Percentiles rank a stretch among this genome's conserved stretches.
phyloP scores from a whole-genome alignment of 2,888 invertebrate species.

The Gibbula magus region DNA sequence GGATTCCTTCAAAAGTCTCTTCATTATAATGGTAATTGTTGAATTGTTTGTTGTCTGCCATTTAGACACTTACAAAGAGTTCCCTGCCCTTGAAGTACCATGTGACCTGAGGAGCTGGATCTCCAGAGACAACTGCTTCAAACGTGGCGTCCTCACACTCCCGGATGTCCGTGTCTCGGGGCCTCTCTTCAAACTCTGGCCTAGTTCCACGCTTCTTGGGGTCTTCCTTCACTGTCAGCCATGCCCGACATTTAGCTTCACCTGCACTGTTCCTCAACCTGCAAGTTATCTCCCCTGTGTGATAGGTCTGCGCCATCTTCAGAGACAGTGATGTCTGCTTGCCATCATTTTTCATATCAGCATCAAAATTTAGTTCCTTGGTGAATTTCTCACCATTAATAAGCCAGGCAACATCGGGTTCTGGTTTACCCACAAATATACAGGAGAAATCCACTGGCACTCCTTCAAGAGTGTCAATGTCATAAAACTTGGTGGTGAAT shows the following conservation, averaged over 20 bases:
- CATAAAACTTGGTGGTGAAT: slow-evolving; percentile 68
- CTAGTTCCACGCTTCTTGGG: slow-evolving; percentile 43
- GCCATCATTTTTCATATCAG: slow-evolving; percentile 26
- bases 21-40: no score
- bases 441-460: slow-evolving; percentile 67
- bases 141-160: slow-evolving; percentile 66
- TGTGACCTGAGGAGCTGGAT: slow-evolving; percentile 70
- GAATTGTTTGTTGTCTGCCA: no score
- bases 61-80: slow-evolving; percentile 41
- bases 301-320: slow-evolving; percentile 32
- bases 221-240: slow-evolving; percentile 62
- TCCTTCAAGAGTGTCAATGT: slow-evolving; percentile 65
- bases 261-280: slow-evolving; percentile 58
- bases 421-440: slow-evolving; percentile 68
- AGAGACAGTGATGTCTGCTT: slow-evolving; percentile 19
- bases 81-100: slow-evolving; percentile 69
- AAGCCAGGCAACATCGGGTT: slow-evolving; percentile 70
- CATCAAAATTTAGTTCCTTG: slow-evolving; percentile 14
- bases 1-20: no score
- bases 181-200: slow-evolving; percentile 63
- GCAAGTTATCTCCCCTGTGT: slow-evolving; percentile 48
- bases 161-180: slow-evolving; percentile 56
- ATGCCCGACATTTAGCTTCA: slow-evolving; percentile 64
- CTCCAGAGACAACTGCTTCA: slow-evolving; percentile 69
- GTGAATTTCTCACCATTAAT: slow-evolving; percentile 51